Conservation (phyloP, 2,888 invertebrate species). For the Brachyopa scutellaris region DNA sequence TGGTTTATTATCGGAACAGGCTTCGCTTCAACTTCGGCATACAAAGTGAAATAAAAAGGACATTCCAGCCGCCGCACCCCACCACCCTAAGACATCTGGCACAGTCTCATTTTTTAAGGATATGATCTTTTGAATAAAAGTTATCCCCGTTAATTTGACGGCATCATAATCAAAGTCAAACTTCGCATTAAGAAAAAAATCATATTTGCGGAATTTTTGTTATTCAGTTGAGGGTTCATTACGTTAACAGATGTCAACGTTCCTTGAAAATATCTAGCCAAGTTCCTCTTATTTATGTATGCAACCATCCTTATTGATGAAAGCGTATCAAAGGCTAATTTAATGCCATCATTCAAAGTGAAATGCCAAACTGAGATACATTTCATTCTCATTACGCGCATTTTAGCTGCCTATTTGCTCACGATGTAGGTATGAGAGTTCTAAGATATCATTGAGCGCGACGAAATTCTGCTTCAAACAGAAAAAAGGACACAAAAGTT, state of each 20-base stretch:
- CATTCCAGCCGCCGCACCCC: background rate
- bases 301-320: conserved; percentile 6
- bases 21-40: background rate
- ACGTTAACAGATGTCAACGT: conserved; percentile 6
- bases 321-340: conserved; percentile 61
- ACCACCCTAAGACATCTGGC: conserved; percentile 13
- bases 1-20: conserved; percentile 48
- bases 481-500: background rate
- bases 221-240: conserved; percentile 6
- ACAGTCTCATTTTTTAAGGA: background rate
- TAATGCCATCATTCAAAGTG: conserved; percentile 46
- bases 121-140: conserved; percentile 9
- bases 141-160: conserved; percentile 29
- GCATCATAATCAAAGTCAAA: conserved; percentile 40
- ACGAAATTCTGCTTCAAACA: too few species aligned
- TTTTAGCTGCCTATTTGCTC: conserved; percentile 22
- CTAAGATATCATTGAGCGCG: too few species aligned
- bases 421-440: too few species aligned
- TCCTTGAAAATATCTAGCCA: background rate
- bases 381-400: conserved; percentile 46
- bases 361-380: conserved; percentile 13
- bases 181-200: conserved; percentile 1
- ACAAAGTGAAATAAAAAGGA: conserved; percentile 13
- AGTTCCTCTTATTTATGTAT: background rate
- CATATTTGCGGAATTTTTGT: background rate